Percentiles rank a stretch among this genome's conserved stretches.
phyloP scores from a whole-genome alignment of 1,140 invertebrate species.

The Daktulosphaira vitifoliae region DNA sequence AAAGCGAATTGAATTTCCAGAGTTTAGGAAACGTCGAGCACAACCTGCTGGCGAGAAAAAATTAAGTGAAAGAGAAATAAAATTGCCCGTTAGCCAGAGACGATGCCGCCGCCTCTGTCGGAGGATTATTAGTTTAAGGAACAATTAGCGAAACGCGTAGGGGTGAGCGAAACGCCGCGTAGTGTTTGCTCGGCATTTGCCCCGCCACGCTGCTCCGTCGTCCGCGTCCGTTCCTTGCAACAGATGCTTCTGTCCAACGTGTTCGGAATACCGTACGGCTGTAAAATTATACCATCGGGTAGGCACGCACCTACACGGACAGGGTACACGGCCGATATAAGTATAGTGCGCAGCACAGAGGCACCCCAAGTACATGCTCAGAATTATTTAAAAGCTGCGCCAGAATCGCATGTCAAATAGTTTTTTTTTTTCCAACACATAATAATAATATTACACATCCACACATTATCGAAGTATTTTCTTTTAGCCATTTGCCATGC shows the following conservation, averaged over 20 bases:
- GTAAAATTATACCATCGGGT: too few relatives aligned
- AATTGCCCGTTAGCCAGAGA: too few relatives aligned
- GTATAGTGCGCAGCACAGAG: too few relatives aligned
- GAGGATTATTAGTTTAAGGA: not conserved
- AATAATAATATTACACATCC: not conserved
- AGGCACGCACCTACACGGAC: not conserved
- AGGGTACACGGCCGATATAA: not conserved
- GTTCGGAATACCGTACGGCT: conserved; percentile 16
- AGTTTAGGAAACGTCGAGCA: too few relatives aligned
- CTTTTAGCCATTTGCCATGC: not conserved
- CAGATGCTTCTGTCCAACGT: conserved; percentile 28
- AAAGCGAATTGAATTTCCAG: too few relatives aligned
- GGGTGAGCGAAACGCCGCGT: not conserved
- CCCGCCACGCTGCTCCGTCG: not conserved
- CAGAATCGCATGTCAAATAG: too few relatives aligned
- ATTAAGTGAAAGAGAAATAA: too few relatives aligned
- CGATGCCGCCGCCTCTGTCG: too few relatives aligned
- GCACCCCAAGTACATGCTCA: not conserved
- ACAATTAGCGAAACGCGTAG: not conserved
- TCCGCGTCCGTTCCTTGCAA: not conserved
- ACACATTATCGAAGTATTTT: conserved; percentile 20
- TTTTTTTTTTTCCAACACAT: not conserved
- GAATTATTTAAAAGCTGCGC: conserved; percentile 24
- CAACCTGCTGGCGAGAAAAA: too few relatives aligned
- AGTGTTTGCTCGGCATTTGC: too few relatives aligned